phyloP scores from a whole-genome alignment of 2,113 vertebrate species.

The Nothoprocta pentlandii region DNA sequence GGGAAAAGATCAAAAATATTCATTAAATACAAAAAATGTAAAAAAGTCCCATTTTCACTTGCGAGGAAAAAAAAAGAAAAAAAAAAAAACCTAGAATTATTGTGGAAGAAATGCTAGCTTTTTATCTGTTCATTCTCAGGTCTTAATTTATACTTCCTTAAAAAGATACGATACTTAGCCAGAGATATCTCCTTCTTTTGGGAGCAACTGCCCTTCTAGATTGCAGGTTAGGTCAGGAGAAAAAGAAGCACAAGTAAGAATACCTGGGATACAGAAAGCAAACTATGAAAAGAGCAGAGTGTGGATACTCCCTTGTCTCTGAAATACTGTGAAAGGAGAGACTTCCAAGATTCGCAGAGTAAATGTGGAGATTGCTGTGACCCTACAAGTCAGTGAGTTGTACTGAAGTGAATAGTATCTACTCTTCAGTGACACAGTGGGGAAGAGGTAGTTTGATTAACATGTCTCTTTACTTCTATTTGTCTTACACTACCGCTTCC shows the following conservation, averaged over 20 bases:
- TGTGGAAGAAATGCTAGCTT: rapidly evolving
- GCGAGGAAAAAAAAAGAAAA: rapidly evolving
- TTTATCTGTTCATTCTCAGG: not conserved
- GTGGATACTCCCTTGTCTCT: not conserved
- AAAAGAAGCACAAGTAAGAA: not conserved
- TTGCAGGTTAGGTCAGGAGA: not conserved
- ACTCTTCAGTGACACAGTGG: not conserved
- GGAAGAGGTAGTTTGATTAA: not conserved
- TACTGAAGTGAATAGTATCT: not conserved
- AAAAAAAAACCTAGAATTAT: not conserved
- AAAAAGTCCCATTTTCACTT: not conserved
- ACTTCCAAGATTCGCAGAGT: not conserved
- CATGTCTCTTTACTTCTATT: not conserved
- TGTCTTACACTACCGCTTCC: not conserved
- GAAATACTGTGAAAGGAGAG: not conserved
- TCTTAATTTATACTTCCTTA: not conserved
- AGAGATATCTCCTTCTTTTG: not conserved
- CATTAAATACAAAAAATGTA: not conserved
- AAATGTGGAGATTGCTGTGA: not conserved
- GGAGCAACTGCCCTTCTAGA: not conserved
- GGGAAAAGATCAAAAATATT: not conserved
- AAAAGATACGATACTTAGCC: not conserved
- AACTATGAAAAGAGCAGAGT: not conserved
- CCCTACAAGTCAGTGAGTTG: not conserved
- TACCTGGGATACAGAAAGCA: not conserved